Percentiles rank a stretch among this genome's conserved stretches.
phyloP scores from a whole-genome alignment of 2,113 vertebrate species.

The Tauraco erythrolophus region DNA sequence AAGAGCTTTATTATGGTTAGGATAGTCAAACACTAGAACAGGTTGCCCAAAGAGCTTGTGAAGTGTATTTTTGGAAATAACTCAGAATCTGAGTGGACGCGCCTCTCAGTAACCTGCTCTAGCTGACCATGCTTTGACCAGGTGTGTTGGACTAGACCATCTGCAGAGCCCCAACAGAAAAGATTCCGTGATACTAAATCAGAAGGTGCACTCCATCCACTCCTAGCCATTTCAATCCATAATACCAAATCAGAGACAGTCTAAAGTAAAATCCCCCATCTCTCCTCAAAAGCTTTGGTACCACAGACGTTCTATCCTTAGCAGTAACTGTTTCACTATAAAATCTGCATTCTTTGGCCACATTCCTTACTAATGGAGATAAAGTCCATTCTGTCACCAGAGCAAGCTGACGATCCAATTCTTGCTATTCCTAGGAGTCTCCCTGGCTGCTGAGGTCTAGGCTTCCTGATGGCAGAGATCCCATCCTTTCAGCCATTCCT shows the following conservation, averaged over 20 bases:
- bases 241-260: neutral
- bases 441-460: neutral
- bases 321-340: neutral
- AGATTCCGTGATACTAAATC: rapidly evolving
- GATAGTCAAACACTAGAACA: neutral
- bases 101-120: neutral
- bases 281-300: neutral
- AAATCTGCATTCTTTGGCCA: neutral
- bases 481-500: neutral
- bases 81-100: neutral
- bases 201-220: neutral
- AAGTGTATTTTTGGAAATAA: neutral
- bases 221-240: neutral
- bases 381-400: neutral
- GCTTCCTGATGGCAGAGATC: neutral
- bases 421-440: neutral
- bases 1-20: neutral
- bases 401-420: rapidly evolving
- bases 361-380: neutral
- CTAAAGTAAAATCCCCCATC: neutral
- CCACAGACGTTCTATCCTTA: neutral
- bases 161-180: neutral
- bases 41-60: neutral
- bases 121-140: neutral
- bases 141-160: neutral